Base-by-base conservation (phyloP, 2,113 vertebrate genomes). In the Paramisgurnus dabryanus region DNA sequence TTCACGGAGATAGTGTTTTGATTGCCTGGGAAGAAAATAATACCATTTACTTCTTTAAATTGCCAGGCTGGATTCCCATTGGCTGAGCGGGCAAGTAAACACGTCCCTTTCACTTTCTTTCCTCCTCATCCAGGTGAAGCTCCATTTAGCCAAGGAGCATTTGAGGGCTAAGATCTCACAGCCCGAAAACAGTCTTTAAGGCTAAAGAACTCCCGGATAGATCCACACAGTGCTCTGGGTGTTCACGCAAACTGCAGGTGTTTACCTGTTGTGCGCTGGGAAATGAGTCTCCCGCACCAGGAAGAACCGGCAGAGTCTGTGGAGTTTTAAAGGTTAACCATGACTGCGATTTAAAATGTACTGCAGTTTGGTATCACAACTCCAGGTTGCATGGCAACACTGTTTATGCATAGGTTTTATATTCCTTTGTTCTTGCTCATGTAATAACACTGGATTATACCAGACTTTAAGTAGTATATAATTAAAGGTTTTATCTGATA, bases 1-100 rank as follows among this genome's bases (percentile, higher is more conserved):
- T 89, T 91, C 88, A 89, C 85, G 83, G 78, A 91, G 87, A 91
- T 90, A 84, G 88, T 87, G 85, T 90, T 93, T 87, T 90, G 88
- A 92, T 93, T 88, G 85, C 88, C 87, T 83, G 80, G 74, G 83
- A 88, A 84, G 85, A 88, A 88, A 91, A 90, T 89, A 49, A 86
- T 87, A 87, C 89, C 88, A 87, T 90, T 91, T 92, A 87, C 86
- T 82, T 53, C 73, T 67, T n/a, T 57, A 80, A 84, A 91, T 86
- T 85, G 86, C 84, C 61, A 79, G 18, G 69, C 83, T 86, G 81
- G 76, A 87, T 84, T 82, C 81, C 61, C 87, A 86, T 80, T 86
- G 86, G 82, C 72, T 60, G 79, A 88, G 86, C 64, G 34, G 76
- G 85, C 81, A 87, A 84, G 78, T 83, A 89, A 86, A 88, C 76